These are phyloP conservation scores for Serinus canaria DNA, from an alignment of 2,113 vertebrate species.

Conservation along the genomic window DNA sequence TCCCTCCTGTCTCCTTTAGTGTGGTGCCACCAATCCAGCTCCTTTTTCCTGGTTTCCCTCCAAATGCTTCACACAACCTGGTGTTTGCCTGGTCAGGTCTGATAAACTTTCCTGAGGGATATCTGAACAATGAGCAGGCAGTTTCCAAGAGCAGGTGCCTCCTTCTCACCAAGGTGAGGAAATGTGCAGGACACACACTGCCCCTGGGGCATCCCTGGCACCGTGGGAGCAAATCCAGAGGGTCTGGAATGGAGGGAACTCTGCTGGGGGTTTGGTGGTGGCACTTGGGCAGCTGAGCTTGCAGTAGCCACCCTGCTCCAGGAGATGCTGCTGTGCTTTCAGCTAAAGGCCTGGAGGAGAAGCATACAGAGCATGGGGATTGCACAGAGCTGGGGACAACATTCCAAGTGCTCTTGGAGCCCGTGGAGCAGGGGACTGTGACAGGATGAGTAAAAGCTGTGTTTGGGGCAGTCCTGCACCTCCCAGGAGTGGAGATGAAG, in stretches of 20 bases:
- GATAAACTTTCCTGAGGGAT: not conserved
- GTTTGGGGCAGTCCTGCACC: not conserved
- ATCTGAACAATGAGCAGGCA: too few species aligned
- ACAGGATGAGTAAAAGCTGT: not conserved
- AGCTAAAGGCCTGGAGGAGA: conserved; percentile 32
- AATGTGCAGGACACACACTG: not conserved
- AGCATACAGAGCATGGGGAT: not conserved
- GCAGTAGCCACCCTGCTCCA: conserved; percentile 49
- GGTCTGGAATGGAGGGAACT: fast-evolving
- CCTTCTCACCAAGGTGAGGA: not conserved
- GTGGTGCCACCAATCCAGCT: not conserved
- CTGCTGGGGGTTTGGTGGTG: not conserved
- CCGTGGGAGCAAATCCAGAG: fast-evolving
- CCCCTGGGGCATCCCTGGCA: not conserved
- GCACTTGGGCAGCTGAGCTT: not conserved
- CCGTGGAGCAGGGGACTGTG: not conserved
- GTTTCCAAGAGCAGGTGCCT: not conserved
- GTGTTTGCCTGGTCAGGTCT: not conserved
- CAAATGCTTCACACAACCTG: not conserved
- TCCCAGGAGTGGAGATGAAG: not conserved
- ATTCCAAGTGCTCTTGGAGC: fast-evolving
- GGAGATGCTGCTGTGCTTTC: conserved; percentile 69
- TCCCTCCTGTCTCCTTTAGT: not conserved
- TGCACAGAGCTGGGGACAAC: not conserved
- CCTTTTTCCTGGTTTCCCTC: not conserved